A percentile compares a stretch with the other conserved stretches of the same genome.
Conservation (phyloP, 1,140 invertebrate genomes). For the Orius laevigatus region DNA sequence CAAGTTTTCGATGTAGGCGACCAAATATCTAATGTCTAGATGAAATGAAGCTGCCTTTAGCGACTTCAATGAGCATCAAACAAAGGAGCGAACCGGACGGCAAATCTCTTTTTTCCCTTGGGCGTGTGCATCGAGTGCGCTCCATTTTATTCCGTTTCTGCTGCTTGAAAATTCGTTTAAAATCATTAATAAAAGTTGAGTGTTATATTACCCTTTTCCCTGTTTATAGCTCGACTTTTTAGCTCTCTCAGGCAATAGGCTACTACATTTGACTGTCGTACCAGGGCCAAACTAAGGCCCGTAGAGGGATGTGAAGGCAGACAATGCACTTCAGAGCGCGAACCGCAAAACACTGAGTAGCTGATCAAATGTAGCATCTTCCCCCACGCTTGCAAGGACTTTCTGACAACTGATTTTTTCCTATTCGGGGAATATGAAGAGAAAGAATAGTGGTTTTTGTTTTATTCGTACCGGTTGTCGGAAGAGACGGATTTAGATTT, state of each 20-base stretch:
- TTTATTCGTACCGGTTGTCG: slow-evolving; percentile 55
- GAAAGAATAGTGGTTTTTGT: neutral
- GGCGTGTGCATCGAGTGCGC: slow-evolving; percentile 48
- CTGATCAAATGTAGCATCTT: slow-evolving; percentile 90
- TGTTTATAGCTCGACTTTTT: slow-evolving; percentile 47
- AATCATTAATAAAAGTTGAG: slow-evolving; percentile 1
- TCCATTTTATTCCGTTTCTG: slow-evolving; percentile 51
- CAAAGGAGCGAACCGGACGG: slow-evolving; percentile 98
- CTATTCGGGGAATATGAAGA: no score
- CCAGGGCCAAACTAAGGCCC: slow-evolving; percentile 92
- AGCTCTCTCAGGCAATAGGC: slow-evolving; percentile 31
- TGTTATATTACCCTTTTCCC: slow-evolving; percentile 39
- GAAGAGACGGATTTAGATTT: slow-evolving; percentile 85
- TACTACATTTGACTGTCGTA: slow-evolving; percentile 76
- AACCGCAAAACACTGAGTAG: slow-evolving; percentile 80
- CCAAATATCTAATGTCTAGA: slow-evolving; percentile 92
- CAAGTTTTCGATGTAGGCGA: slow-evolving; percentile 88
- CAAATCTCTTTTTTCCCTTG: slow-evolving; percentile 73
- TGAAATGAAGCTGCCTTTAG: slow-evolving; percentile 91
- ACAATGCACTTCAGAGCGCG: slow-evolving; percentile 92
- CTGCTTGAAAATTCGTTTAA: no score
- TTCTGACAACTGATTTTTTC: slow-evolving; percentile 85
- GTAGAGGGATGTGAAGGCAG: slow-evolving; percentile 85
- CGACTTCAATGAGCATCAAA: slow-evolving; percentile 89
- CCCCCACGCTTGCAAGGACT: slow-evolving; percentile 82